phyloP scores from a whole-genome alignment of 2,888 invertebrate genomes.

The Bellardia bayeri region DNA sequence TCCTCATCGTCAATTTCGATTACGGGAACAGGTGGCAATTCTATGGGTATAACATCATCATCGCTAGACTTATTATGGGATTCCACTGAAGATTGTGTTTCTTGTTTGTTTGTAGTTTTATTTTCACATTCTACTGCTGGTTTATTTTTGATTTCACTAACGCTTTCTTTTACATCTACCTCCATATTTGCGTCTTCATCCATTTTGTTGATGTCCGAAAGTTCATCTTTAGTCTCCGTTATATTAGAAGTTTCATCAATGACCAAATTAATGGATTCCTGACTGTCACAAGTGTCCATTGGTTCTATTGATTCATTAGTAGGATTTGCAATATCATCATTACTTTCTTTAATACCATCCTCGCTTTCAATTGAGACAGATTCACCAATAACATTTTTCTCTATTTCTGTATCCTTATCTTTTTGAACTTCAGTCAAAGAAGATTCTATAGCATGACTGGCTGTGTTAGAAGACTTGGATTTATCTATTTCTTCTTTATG shows the following conservation, averaged over 20 bases:
- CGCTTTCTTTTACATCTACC: neutral
- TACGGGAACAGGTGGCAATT: conserved; percentile 69
- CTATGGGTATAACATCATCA: conserved; percentile 70
- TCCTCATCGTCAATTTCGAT: conserved; percentile 76
- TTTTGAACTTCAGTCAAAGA: neutral
- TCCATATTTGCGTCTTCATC: conserved; percentile 53
- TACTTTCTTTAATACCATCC: conserved; percentile 5
- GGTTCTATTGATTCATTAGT: conserved; percentile 37
- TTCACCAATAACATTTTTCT: neutral
- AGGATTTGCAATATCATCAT: neutral
- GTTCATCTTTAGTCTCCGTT: conserved; percentile 39
- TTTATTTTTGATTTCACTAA: neutral
- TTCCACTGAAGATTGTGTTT: neutral
- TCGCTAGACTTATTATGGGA: conserved; percentile 47
- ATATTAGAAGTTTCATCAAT: conserved; percentile 71
- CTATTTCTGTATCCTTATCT: neutral
- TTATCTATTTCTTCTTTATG: neutral
- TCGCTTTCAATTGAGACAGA: neutral
- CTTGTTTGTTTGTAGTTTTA: neutral
- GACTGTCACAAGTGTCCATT: conserved; percentile 68
- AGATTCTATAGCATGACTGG: neutral
- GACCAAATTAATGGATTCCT: conserved; percentile 72
- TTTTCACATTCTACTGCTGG: neutral
- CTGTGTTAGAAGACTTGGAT: neutral
- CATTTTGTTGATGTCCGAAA: conserved; percentile 14